phyloP scores from a whole-genome alignment of 2,113 vertebrate genomes.

The Phrynocephalus versicolor region DNA sequence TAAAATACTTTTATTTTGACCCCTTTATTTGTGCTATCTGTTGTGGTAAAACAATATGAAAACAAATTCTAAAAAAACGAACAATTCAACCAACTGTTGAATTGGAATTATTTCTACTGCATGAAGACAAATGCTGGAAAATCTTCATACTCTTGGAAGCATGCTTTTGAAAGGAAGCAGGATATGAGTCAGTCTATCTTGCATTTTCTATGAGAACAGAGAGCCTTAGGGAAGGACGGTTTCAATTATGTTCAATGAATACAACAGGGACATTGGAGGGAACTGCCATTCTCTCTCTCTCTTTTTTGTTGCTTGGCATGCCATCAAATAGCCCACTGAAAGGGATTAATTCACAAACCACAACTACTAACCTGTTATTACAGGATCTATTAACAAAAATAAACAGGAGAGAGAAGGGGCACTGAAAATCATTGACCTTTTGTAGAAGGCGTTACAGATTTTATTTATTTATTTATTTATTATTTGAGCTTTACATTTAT shows the following conservation, averaged over 20 bases:
- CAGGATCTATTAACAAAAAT: conserved; percentile 34
- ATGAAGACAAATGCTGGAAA: not conserved
- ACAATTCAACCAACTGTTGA: not conserved
- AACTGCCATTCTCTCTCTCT: conserved; percentile 35
- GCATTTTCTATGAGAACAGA: not conserved
- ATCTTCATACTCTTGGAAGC: not conserved
- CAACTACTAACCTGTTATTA: conserved; percentile 32
- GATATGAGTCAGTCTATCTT: not conserved
- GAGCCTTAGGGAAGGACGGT: conserved; percentile 34
- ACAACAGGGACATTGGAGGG: conserved; percentile 25
- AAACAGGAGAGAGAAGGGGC: not conserved
- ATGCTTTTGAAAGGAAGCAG: not conserved
- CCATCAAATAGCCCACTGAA: conserved; percentile 51
- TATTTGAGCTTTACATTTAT: no score
- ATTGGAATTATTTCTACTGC: not conserved
- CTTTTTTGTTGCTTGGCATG: conserved; percentile 11
- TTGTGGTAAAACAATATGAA: not conserved
- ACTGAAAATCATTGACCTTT: not conserved
- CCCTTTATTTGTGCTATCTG: not conserved
- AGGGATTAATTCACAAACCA: conserved; percentile 16
- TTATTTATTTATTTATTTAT: no score
- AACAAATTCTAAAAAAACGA: not conserved
- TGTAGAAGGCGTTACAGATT: conserved; percentile 28
- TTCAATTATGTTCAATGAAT: conserved; percentile 52
- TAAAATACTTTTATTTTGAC: not conserved